phyloP scores from a whole-genome alignment of 2,797 vertebrate species.

The Poecilia wingei region DNA sequence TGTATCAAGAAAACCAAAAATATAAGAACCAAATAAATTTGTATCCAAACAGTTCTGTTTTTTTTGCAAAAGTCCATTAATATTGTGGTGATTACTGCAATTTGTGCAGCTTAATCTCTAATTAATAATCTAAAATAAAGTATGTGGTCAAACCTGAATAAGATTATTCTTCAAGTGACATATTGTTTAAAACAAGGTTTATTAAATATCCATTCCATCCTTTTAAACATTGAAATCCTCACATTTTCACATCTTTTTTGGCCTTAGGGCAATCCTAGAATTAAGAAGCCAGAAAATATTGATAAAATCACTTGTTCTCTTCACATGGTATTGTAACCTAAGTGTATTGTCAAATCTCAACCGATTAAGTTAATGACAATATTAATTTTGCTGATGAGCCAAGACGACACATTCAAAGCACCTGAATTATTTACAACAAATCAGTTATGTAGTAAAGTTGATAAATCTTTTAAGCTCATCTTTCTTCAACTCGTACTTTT shows the following conservation, averaged over 20 bases:
- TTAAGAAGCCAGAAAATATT: neutral
- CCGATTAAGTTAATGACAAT: neutral
- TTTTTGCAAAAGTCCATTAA: neutral
- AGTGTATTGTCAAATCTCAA: neutral
- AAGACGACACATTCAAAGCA: neutral
- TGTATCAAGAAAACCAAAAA: neutral
- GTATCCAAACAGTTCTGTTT: neutral
- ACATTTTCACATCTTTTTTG: neutral
- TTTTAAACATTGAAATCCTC: neutral
- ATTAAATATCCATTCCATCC: neutral
- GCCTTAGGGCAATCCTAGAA: neutral
- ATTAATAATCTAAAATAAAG: neutral
- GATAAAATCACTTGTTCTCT: neutral
- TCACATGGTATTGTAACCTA: neutral
- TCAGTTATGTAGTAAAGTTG: neutral
- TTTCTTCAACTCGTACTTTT: neutral
- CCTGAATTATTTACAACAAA: neutral
- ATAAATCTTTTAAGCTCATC: neutral
- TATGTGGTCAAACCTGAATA: neutral
- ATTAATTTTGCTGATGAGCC: neutral
- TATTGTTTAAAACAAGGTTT: neutral
- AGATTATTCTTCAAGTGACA: neutral
- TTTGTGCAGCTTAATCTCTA: neutral
- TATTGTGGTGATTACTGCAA: neutral
- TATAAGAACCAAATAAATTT: neutral